Conservation (phyloP, 2,113 vertebrate species). For the Nothoprocta pentlandii region DNA sequence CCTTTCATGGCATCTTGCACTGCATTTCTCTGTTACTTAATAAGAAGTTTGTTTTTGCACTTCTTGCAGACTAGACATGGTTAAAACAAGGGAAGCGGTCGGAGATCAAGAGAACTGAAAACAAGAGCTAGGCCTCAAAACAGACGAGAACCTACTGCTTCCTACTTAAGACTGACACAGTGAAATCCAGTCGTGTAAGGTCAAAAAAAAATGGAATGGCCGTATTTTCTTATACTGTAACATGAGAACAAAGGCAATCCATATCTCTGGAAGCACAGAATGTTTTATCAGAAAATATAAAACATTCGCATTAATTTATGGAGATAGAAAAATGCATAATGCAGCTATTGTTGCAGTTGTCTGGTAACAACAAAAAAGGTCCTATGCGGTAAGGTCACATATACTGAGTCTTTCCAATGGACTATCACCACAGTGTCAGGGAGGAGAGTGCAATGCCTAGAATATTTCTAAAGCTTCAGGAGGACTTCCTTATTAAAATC, state of each 20-base stretch:
- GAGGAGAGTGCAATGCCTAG: background rate
- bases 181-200: background rate
- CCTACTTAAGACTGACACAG: background rate
- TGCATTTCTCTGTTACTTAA: background rate
- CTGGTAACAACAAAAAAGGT: background rate
- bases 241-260: background rate
- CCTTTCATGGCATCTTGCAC: background rate
- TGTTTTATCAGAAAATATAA: background rate
- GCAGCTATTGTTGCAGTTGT: background rate
- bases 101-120: background rate
- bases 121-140: background rate
- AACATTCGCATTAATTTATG: background rate
- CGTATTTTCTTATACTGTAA: conserved; percentile 9
- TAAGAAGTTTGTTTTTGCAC: background rate
- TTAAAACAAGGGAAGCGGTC: background rate
- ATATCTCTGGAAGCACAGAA: background rate
- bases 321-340: background rate
- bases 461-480: conserved; percentile 15
- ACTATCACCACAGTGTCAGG: background rate
- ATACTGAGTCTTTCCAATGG: background rate
- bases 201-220: background rate
- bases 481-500: conserved; percentile 5
- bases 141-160: background rate
- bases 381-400: background rate
- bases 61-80: background rate